Base-by-base conservation (phyloP, 1,140 invertebrate species). In the Triops cancriformis region DNA sequence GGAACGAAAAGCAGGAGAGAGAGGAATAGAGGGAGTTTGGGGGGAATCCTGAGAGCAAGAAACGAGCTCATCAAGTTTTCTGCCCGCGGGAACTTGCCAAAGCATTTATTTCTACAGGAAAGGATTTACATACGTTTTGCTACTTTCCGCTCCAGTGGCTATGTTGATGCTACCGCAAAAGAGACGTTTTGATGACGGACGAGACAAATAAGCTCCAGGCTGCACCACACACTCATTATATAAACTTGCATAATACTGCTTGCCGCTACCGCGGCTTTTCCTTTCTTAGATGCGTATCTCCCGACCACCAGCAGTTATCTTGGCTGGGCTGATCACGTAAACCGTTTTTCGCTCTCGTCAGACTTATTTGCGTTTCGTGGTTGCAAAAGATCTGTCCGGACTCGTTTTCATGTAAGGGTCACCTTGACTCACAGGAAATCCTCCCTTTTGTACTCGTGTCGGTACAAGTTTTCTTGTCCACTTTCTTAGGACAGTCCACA, bases 131-230 rank as follows among this genome's bases (percentile, higher is more conserved):
- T n/a, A 23, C 18, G 51, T n/a, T 64, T 64, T 64, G 51, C 51
- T 64, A n/a, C 51, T 18, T 64, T 64, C 51, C 3, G 51, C 51
- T 64, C 51, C 51, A 18, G 51, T 64, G 51, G 23, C 14, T 37
- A 37, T 37, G 31, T 37, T 37, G 31, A 37, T 37, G 31, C 51
- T 23, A 64, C n/a, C 51, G 51, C 51, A 64, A 64, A 64, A 64
- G 51, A n/a, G 51, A 64, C 51, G 43, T 64, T 64, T 64, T 64
- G 51, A 64, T 64, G 51, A 64, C 51, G 51, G 51, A 64, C 51
- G 51, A 18, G 51, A 64, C 51, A 23, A 64, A 64, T 64, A 64
- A 64, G 51, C 51, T 64, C 51, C 51, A 18, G 23, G 51, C 51
- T 0, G 14, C 51, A 64, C 51, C 51, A 23, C 51, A 37, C 31